Base-by-base conservation (phyloP, 2,113 vertebrate species). In the Gallinago jamesoni region DNA sequence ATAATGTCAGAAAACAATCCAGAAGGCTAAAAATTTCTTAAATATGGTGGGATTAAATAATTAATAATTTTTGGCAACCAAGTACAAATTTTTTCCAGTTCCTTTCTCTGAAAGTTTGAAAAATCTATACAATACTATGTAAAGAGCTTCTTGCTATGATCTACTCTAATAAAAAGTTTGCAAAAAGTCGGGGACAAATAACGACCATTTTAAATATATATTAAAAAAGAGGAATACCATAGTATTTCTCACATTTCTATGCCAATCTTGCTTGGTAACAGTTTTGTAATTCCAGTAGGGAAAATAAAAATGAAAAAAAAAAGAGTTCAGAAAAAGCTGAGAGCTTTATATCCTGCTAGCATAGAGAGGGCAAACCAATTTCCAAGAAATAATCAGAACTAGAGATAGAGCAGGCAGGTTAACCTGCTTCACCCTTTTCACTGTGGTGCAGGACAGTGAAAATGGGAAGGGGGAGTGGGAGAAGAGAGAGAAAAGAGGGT, bases 1-100 rank as follows among this genome's bases (percentile, higher is more conserved):
- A n/a, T n/a, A 68, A 43, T 45, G 28, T 27, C 27, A 68, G 67
- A 69, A 82, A 82, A 64, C 12, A 64, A 57, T 18, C 3, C 24
- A 66, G 27, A 79, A 88, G 6, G 12, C 9, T 33, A 70, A 60
- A 3, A 70, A 60, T 10, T 48, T 84, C 43, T 82, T 83, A n/a
- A 68, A 27, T 25, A 23, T 69, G 10, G 5, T 28, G 17, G 2
- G 0, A 0, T 0, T 41, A 74, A 23, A 48, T 48, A 48, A 12
- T 90, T 52, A 62, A 92, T 6, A 33, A 25, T 33, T 5, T 5
- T 64, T 73, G 7, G 4, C 50, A 76, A 5, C 10, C 18, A 52
- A 43, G 9, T 60, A 63, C 5, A 67, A 66, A 12, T 74, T n/a
- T 73, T 74, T 37, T 78, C 37, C 39, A 17, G 2, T 35, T 90